phyloP scores from a whole-genome alignment of 2,797 vertebrate genomes.

The Parambassis ranga region DNA sequence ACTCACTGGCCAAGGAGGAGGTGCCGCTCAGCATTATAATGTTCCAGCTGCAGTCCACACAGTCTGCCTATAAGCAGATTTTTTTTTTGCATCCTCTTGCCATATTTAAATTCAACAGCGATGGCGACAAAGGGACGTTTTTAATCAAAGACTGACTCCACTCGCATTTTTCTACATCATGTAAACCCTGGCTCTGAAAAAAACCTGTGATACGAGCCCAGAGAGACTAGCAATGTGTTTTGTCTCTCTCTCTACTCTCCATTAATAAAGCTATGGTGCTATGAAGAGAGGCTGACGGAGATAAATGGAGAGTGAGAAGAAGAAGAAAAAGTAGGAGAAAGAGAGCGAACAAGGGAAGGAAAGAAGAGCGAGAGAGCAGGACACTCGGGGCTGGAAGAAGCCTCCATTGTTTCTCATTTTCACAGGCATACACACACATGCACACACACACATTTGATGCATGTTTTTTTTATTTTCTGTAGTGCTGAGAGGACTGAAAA shows the following conservation, averaged over 20 bases:
- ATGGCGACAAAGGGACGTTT: not conserved
- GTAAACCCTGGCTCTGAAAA: not conserved
- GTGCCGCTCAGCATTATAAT: slow-evolving; percentile 66
- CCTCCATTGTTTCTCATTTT: slow-evolving; percentile 56
- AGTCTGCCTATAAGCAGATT: slow-evolving; percentile 19
- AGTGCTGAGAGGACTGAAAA: slow-evolving; percentile 18
- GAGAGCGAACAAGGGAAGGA: slow-evolving; percentile 10
- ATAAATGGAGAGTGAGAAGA: slow-evolving; percentile 52
- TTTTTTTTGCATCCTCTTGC: not conserved
- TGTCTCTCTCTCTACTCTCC: slow-evolving; percentile 10
- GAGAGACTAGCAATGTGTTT: slow-evolving; percentile 17
- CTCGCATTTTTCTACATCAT: not conserved
- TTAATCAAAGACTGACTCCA: not conserved
- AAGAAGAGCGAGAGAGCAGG: slow-evolving; percentile 32
- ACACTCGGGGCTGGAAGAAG: slow-evolving; percentile 43
- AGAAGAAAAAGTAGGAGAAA: too few species aligned
- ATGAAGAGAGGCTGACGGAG: slow-evolving; percentile 34
- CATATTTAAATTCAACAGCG: not conserved
- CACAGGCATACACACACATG: slow-evolving; percentile 3
- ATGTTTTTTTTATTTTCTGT: slow-evolving; percentile 56
- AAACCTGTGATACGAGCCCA: not conserved
- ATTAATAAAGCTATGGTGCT: slow-evolving; percentile 45
- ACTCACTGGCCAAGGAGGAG: slow-evolving; percentile 35
- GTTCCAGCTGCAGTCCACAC: slow-evolving; percentile 67
- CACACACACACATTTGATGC: not conserved